These are phyloP conservation scores for Xyliphius kryptos DNA, from an alignment of 2,113 vertebrate species.

Conservation along the genomic window DNA sequence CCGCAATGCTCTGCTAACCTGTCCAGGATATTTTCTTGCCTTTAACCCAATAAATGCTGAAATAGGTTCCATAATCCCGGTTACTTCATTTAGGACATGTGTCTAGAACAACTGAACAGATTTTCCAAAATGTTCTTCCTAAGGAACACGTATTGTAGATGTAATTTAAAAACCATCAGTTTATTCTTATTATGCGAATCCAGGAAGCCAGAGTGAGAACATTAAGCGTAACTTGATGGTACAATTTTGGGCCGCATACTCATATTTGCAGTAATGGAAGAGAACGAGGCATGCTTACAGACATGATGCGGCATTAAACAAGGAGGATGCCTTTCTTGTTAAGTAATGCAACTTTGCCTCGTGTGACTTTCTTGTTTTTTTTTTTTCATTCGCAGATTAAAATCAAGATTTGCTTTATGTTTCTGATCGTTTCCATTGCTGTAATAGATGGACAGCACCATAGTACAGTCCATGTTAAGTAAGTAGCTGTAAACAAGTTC, in stretches of 20 bases:
- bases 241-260: background rate
- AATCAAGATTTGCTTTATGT: background rate
- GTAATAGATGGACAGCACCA: background rate
- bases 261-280: background rate
- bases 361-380: no score
- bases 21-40: no score
- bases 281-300: no score
- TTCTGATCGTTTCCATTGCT: background rate
- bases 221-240: background rate
- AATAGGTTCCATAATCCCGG: no score
- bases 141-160: background rate
- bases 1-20: no score
- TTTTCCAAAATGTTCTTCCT: background rate
- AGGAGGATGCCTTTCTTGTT: no score
- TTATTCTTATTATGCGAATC: conserved; percentile 1
- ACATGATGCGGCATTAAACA: no score
- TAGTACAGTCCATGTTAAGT: background rate
- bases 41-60: no score
- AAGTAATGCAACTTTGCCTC: no score
- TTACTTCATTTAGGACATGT: no score
- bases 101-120: no score
- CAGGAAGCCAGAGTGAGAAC: background rate
- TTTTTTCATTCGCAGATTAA: background rate
- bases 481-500: background rate
- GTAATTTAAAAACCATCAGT: background rate